Evolutionary conservation across 2,888 invertebrate genomes (phyloP), one percentile per base, ranked within the genome.

Genomic region (Aspidapion aeneum): DNA sequence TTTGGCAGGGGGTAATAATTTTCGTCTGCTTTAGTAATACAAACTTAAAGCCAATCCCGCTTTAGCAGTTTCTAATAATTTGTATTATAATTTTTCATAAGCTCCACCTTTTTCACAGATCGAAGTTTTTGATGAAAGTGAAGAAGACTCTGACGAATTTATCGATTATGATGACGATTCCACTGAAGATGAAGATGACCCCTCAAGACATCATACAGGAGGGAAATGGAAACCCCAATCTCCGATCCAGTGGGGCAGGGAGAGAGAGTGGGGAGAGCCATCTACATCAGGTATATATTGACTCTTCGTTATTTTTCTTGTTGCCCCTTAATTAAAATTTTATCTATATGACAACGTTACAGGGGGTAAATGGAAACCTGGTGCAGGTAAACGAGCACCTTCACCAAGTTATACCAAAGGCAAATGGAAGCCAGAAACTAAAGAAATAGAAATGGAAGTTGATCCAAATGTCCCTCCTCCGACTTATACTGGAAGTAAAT

Each of bases 201-300:
- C 86, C 5, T 84, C 85, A 1, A 78, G 80, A 49, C 80, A 82
- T 17, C 84, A 86, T 65, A 87, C 87, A 2, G 89, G 86, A 0
- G 88, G 87, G 1, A 91, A 92, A 76, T 92, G 92, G 92, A 89
- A 88, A 72, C 91, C 91, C 1, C 86, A 78, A 18, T 79, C 77
- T 3, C 79, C 78, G 2, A 72, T 80, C 21, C 77, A 77, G 62
- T 79, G 79, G 79, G 63, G 70, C 5, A 68, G 70, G n/a, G 59
- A 63, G 19, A 66, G 79, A 51, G 85, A 84, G 17, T 88, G 87
- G 88, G 85, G 83, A 61, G 80, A 83, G 55, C 83, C 83, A 3
- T 82, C 82, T 1, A 80, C 82, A 1, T 78, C 83, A 63, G 87
- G 86, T 1, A 62, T 9, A 18, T 52, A 21, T 54, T 9, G n/a